A percentile compares a stretch with the other conserved stretches of the same genome.
These are phyloP conservation scores for Anguilla pacifica DNA, from an alignment of 2,797 vertebrate genomes.

Conservation along the genomic window DNA sequence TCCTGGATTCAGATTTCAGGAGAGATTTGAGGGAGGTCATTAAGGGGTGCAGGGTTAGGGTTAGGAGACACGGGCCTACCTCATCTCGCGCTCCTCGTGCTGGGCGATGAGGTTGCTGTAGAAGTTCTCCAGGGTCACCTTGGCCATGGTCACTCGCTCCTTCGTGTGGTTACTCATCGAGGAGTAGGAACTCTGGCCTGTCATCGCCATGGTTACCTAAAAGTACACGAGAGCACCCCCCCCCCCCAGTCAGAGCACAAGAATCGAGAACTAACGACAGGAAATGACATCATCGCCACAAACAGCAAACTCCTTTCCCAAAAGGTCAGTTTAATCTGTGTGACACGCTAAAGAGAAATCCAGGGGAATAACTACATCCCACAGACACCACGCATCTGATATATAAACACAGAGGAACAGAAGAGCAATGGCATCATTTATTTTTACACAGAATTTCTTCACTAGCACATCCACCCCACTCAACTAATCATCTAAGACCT, in stretches of 20 bases:
- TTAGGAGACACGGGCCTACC: conserved; percentile 67
- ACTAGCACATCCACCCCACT: neutral
- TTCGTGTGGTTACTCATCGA: conserved; percentile 99
- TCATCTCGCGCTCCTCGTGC: conserved; percentile 96
- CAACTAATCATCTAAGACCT: neutral
- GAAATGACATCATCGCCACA: neutral
- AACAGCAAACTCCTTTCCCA: neutral
- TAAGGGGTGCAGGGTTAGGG: too few relatives aligned
- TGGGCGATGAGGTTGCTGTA: conserved; percentile 97
- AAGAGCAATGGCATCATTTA: neutral
- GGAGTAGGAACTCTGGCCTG: conserved; percentile 87
- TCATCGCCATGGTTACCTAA: conserved; percentile 92
- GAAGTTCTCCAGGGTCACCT: conserved; percentile 96
- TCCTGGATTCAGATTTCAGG: too few relatives aligned
- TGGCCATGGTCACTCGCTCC: conserved; percentile 96
- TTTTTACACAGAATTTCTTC: neutral
- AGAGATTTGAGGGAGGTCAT: too few relatives aligned
- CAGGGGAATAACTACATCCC: neutral
- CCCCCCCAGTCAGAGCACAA: neutral
- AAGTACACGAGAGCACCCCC: neutral
- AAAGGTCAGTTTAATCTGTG: neutral
- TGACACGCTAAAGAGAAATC: neutral
- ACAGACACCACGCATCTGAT: neutral
- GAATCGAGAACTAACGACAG: neutral
- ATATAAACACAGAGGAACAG: neutral